Evolutionary conservation across 2,113 vertebrate species (phyloP), one percentile per base, ranked within the genome.

Genomic region (Chionomys nivalis): DNA sequence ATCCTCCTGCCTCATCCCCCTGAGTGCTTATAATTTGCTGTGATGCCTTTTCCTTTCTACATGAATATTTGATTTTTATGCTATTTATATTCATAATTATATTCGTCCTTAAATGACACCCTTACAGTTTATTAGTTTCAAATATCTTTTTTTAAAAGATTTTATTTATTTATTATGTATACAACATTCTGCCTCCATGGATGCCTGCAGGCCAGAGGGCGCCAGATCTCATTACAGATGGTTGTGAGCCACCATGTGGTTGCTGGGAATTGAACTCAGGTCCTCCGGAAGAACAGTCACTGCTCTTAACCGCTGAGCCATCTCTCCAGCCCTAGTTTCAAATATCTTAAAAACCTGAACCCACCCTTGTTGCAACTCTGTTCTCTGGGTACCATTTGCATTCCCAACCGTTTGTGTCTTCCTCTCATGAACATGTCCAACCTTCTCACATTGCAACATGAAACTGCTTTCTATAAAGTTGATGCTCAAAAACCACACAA

Each of bases 121-220:
- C 14, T n/a, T 82, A 92, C 72, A 86, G 26, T 86, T n/a, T 87
- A 42, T 90, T 96, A 91, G 55, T 16, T 66, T 86, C 14, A 33
- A 24, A 21, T 55, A 61, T 76, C 83, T 19, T 89, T n/a, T n/a
- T n/a, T n/a, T n/a, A n/a, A n/a, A n/a, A n/a, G n/a, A n/a, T n/a
- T n/a, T n/a, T n/a, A n/a, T n/a, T n/a, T n/a, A n/a, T n/a, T n/a
- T n/a, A n/a, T n/a, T n/a, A n/a, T n/a, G n/a, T n/a, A n/a, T n/a
- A n/a, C n/a, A n/a, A n/a, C n/a, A n/a, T n/a, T n/a, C n/a, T n/a
- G n/a, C n/a, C n/a, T n/a, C n/a, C n/a, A n/a, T n/a, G n/a, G n/a
- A n/a, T n/a, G n/a, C n/a, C n/a, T n/a, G n/a, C n/a, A n/a, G n/a
- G n/a, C n/a, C n/a, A n/a, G n/a, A n/a, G n/a, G n/a, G n/a, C n/a